phyloP scores from a whole-genome alignment of 64 coral and sea anemone genomes.

The Dendronephthya gigantea region DNA sequence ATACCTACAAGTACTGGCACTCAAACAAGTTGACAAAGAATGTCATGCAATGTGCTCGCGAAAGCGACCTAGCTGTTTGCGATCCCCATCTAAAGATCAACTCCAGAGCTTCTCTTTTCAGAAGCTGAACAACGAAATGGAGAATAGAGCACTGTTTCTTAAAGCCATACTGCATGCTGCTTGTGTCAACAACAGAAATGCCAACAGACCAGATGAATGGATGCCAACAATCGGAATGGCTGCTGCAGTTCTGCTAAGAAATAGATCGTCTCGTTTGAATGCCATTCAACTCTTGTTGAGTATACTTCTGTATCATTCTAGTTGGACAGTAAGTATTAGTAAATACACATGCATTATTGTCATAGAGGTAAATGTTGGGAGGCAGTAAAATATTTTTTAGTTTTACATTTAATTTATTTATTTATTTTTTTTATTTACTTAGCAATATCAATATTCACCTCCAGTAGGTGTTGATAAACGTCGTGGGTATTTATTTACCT shows the following conservation, averaged over 20 bases:
- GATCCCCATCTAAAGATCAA: slow-evolving; percentile 40
- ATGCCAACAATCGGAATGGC: background rate
- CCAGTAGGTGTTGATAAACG: too few relatives aligned
- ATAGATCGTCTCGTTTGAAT: slow-evolving; percentile 51
- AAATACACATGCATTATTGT: background rate
- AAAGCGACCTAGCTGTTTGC: slow-evolving; percentile 37
- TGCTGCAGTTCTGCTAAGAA: slow-evolving; percentile 32
- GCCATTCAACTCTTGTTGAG: slow-evolving; percentile 58
- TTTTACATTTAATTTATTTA: too few relatives aligned
- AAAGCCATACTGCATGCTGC: slow-evolving; percentile 15
- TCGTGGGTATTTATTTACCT: too few relatives aligned
- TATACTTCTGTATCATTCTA: slow-evolving; percentile 62
- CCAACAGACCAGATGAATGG: background rate
- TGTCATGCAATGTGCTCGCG: slow-evolving; percentile 7
- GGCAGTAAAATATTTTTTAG: too few relatives aligned
- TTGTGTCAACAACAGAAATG: slow-evolving; percentile 18
- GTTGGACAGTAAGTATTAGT: slow-evolving; percentile 68
- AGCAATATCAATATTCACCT: too few relatives aligned
- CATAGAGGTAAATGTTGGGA: too few relatives aligned
- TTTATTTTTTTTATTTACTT: too few relatives aligned
- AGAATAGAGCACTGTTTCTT: slow-evolving; percentile 7
- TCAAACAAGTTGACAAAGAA: slow-evolving; percentile 37
- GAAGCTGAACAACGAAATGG: slow-evolving; percentile 17
- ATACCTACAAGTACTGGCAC: slow-evolving; percentile 30
- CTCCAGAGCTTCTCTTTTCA: slow-evolving; percentile 32